Conservation (phyloP, 2,113 vertebrate genomes). For the Myrmecophaga tridactyla region DNA sequence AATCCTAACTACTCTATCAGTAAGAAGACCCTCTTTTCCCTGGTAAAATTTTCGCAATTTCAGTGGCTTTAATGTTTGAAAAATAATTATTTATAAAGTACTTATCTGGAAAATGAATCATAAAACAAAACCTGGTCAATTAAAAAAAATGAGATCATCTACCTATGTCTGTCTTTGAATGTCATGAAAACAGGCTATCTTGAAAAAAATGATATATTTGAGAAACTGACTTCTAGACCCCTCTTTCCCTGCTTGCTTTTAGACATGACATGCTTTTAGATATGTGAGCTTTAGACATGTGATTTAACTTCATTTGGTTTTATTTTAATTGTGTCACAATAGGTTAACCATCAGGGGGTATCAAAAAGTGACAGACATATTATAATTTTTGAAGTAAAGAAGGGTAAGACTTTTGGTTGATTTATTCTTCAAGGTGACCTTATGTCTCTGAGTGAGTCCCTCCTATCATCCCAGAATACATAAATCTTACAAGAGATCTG, state of each 20-base stretch:
- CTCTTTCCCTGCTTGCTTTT: neutral
- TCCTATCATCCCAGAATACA: neutral
- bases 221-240: neutral
- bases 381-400: neutral
- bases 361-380: neutral
- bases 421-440: neutral
- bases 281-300: neutral
- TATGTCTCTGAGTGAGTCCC: neutral
- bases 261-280: too few relatives aligned
- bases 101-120: neutral
- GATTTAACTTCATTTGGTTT: neutral
- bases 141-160: neutral
- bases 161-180: neutral
- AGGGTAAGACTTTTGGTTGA: neutral
- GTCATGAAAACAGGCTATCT: neutral
- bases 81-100: neutral
- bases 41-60: neutral
- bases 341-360: neutral
- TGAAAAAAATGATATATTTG: fast-evolving
- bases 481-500: neutral
- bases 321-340: neutral
- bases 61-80: neutral
- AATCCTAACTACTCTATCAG: neutral
- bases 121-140: neutral
- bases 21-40: neutral